These are phyloP conservation scores for Shargacucullia verbasci DNA, from an alignment of 2,888 invertebrate genomes.

Conservation along the genomic window DNA sequence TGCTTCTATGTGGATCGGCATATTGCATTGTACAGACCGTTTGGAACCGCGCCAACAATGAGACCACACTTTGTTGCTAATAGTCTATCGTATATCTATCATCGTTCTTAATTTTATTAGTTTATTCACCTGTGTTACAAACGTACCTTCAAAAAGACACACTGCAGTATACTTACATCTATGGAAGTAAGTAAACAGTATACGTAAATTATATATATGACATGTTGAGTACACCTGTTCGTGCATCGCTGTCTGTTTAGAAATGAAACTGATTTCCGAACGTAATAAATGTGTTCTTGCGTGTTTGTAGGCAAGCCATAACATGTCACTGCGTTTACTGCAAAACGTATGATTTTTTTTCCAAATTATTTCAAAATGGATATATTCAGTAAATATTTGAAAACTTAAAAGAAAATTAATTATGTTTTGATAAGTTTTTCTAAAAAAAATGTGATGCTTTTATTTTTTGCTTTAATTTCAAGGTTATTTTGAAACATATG, in stretches of 20 bases:
- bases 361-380: conserved; percentile 70
- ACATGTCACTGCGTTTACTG: conserved; percentile 69
- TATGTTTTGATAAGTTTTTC: too few relatives aligned
- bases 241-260: conserved; percentile 61
- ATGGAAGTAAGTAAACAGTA: conserved; percentile 15
- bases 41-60: conserved; percentile 65
- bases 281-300: conserved; percentile 74
- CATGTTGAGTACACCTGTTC: conserved; percentile 3
- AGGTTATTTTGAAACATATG: too few relatives aligned
- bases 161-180: conserved; percentile 29
- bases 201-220: conserved; percentile 14
- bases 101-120: conserved; percentile 69
- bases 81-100: conserved; percentile 60
- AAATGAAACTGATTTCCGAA: conserved; percentile 75
- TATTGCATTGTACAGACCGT: conserved; percentile 57
- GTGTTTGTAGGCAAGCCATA: conserved; percentile 70
- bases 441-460: too few relatives aligned
- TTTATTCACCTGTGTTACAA: conserved; percentile 68
- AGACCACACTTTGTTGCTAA: conserved; percentile 66
- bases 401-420: too few relatives aligned
- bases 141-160: conserved; percentile 52
- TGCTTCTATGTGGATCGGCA: conserved; percentile 29
- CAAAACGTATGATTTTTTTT: conserved; percentile 76
- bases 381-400: too few relatives aligned
- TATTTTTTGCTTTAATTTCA: too few relatives aligned